Evolutionary conservation across 2,888 invertebrate species (phyloP), one percentile per base, ranked within the genome.

Genomic region (Ichneumoninae sp.): DNA sequence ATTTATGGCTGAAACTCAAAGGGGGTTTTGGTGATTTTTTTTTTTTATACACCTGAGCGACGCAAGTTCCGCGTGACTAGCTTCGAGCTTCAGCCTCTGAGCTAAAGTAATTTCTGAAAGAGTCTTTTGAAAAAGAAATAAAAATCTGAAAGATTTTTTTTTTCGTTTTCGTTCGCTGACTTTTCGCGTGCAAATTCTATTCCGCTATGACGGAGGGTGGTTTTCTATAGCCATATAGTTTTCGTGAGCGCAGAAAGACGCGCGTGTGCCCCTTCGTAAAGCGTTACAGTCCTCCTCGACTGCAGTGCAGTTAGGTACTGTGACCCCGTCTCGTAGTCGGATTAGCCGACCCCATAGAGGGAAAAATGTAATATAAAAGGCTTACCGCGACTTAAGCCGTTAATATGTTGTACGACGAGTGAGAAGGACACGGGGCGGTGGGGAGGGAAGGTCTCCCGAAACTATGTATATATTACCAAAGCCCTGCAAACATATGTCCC

Each of bases 281-380:
- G 76, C 52, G 68, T 63, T 63, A 80, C 65, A 50, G 44, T 63
- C 47, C 50, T 76, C 65, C 26, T 69, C 54, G 69, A 81, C 74
- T 75, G 70, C 78, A 75, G 66, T 74, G 70, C 44, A 81, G 81
- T 81, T 47, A 83, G 85, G 75, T 74, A 77, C 79, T 47, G 85
- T 78, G 79, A 86, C 88, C 83, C 75, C 71, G 52, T 88, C 89
- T 87, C 90, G 91, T 91, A 90, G 89, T 91, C 90, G 93, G 93
- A 93, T 93, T 93, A 93, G 90, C 87, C 91, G 92, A 93, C 93
- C 93, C 93, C 93, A 92, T 92, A 92, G 92, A 93, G 93, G 93
- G 93, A 93, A 93, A 93, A 94, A 94, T 93, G 93, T 93, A 93
- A 94, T 94, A 94, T 94, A 93, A 94, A 93, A 92, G 93, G 93